These are phyloP conservation scores for Gobius niger DNA, from an alignment of 2,113 vertebrate species.

Conservation along the genomic window DNA sequence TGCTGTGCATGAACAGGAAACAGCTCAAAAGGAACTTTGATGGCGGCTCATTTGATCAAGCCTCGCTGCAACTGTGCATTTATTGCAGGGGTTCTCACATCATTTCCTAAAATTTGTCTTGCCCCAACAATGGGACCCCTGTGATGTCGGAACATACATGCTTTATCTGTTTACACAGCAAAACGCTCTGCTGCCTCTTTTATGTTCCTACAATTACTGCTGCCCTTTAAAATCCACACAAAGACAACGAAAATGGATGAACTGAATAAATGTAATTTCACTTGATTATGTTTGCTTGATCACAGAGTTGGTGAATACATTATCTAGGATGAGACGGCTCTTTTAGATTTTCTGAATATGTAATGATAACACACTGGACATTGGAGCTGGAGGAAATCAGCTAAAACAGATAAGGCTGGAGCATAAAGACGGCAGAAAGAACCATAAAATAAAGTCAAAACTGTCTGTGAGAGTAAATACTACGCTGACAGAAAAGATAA, in stretches of 20 bases:
- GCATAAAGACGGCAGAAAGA: conserved; percentile 18
- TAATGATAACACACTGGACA: conserved; percentile 4
- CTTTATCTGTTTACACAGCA: conserved; percentile 43
- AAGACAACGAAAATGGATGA: not conserved
- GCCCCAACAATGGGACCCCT: conserved; percentile 58
- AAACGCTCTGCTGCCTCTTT: conserved; percentile 28
- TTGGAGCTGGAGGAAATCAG: conserved; percentile 28
- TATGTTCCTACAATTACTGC: conserved; percentile 20
- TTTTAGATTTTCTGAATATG: conserved; percentile 13
- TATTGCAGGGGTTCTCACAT: conserved; percentile 21
- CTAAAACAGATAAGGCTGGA: conserved; percentile 25
- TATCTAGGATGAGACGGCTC: not conserved
- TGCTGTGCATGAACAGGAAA: conserved; percentile 39
- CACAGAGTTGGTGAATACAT: not conserved
- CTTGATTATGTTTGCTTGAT: not conserved
- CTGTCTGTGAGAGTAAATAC: too few species aligned
- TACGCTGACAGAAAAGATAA: too few species aligned
- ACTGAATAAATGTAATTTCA: not conserved
- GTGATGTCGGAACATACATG: conserved; percentile 34
- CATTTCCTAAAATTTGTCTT: conserved; percentile 49
- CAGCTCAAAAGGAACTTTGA: conserved; percentile 42
- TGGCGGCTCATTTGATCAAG: conserved; percentile 14
- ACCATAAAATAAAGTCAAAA: conserved; percentile 18
- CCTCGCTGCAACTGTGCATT: conserved; percentile 4
- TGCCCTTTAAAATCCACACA: not conserved